Conservation (phyloP, 1,140 invertebrate species). For the Kradibia gibbosae region DNA sequence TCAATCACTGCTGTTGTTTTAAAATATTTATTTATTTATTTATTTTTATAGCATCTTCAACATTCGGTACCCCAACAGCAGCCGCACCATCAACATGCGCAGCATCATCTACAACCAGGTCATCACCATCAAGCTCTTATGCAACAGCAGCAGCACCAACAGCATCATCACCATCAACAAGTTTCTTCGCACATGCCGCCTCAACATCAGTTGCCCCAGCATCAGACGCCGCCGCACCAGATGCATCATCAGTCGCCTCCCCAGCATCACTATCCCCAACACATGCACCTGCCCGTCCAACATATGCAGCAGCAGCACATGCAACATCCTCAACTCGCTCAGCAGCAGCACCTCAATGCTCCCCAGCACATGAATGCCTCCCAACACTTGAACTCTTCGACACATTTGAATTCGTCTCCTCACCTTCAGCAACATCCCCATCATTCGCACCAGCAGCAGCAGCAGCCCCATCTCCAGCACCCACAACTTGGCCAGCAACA, state of each 20-base stretch:
- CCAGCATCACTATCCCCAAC: slow-evolving; percentile 46
- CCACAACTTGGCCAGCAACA: slow-evolving; percentile 36
- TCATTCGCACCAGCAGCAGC: slow-evolving; percentile 41
- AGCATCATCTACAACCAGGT: slow-evolving; percentile 56
- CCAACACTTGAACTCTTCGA: slow-evolving; percentile 40
- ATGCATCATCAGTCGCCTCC: slow-evolving; percentile 49
- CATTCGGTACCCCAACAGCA: slow-evolving; percentile 52
- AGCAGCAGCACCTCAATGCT: slow-evolving; percentile 23
- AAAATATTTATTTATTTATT: too few species aligned
- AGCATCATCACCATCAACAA: slow-evolving; percentile 30
- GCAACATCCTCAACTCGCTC: slow-evolving; percentile 25
- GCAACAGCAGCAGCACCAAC: slow-evolving; percentile 35
- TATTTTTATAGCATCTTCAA: slow-evolving; percentile 57
- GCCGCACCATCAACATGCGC: slow-evolving; percentile 47
- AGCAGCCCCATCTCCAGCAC: slow-evolving; percentile 34
- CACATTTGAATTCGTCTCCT: slow-evolving; percentile 41
- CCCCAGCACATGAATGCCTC: slow-evolving; percentile 34
- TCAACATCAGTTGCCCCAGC: slow-evolving; percentile 54
- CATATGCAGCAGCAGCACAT: slow-evolving; percentile 46
- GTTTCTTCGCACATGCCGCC: slow-evolving; percentile 45
- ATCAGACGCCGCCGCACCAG: slow-evolving; percentile 51
- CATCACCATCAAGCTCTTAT: slow-evolving; percentile 30
- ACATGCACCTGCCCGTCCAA: slow-evolving; percentile 43
- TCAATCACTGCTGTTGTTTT: too few species aligned
- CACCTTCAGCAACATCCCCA: slow-evolving; percentile 54